phyloP scores from a whole-genome alignment of 2,797 vertebrate genomes.

The Clarias pachynema region DNA sequence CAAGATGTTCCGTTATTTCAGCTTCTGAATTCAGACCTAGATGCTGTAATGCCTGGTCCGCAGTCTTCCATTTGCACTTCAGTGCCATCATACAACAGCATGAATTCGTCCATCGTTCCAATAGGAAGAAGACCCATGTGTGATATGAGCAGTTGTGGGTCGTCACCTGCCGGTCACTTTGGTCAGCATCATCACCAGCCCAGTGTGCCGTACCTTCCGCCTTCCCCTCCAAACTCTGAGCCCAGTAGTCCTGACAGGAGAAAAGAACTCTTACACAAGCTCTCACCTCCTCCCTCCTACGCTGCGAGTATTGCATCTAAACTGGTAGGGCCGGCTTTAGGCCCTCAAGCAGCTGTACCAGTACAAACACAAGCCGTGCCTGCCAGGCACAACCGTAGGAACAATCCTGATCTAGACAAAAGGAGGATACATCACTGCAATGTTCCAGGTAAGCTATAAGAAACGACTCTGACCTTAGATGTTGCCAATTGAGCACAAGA shows the following conservation, averaged over 20 bases:
- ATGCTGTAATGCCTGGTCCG: constrained; percentile 78
- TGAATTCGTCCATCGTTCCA: constrained; percentile 75
- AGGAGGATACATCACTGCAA: constrained; percentile 96
- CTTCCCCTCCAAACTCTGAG: constrained; percentile 93
- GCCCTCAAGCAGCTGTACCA: constrained; percentile 75
- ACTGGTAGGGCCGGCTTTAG: constrained; percentile 81
- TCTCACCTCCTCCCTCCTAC: constrained; percentile 92
- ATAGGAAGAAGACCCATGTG: constrained; percentile 78
- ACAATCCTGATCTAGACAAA: constrained; percentile 95
- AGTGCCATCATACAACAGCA: constrained; percentile 78
- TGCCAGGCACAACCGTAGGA: constrained; percentile 87
- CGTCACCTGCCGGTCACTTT: constrained; percentile 77
- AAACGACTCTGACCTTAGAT: background rate
- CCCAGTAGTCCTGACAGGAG: constrained; percentile 91
- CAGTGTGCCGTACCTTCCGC: constrained; percentile 87
- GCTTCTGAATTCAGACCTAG: constrained; percentile 91
- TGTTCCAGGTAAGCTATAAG: constrained; percentile 81
- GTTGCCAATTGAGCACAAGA: constrained; percentile 1
- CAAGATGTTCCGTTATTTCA: constrained; percentile 92
- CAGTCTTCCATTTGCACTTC: constrained; percentile 77
- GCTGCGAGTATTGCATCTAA: constrained; percentile 93
- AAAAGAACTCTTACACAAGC: constrained; percentile 88
- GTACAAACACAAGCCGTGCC: constrained; percentile 77
- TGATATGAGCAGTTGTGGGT: constrained; percentile 73
- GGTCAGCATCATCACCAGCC: constrained; percentile 74